Percentiles rank a stretch among this genome's conserved stretches.
These are phyloP conservation scores for Rhagoletis zephyria DNA, from an alignment of 1,140 invertebrate genomes.

Conservation along the genomic window DNA sequence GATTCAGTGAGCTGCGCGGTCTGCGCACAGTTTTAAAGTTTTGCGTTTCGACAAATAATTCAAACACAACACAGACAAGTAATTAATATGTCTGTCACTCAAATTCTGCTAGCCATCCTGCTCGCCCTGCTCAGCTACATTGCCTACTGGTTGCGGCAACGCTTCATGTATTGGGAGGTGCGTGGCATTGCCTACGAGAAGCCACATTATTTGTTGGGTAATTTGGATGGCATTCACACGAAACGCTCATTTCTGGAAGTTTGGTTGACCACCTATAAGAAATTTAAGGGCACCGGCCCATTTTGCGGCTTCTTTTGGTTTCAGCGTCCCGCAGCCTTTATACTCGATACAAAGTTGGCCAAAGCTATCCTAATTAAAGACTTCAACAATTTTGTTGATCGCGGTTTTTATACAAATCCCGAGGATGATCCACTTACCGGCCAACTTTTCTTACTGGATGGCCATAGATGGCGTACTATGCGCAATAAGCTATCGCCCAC, in stretches of 20 bases:
- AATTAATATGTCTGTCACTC: constrained; percentile 21
- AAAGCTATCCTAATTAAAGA: constrained; percentile 76
- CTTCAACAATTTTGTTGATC: constrained; percentile 76
- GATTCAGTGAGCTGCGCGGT: background rate
- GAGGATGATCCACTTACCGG: constrained; percentile 75
- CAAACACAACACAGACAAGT: background rate
- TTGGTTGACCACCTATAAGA: constrained; percentile 61
- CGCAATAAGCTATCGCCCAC: constrained; percentile 77
- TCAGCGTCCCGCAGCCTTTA: constrained; percentile 62
- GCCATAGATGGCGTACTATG: constrained; percentile 77
- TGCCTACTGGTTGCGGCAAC: background rate
- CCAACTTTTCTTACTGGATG: constrained; percentile 75
- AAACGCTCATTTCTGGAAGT: constrained; percentile 64
- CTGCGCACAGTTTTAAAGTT: background rate
- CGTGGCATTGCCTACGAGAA: constrained; percentile 66
- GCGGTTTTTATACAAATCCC: constrained; percentile 73
- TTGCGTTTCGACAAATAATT: too few relatives aligned
- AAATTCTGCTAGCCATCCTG: constrained; percentile 56
- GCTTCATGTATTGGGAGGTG: constrained; percentile 73
- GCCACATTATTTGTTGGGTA: constrained; percentile 64
- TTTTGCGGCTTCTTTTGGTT: constrained; percentile 66
- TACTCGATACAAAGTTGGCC: constrained; percentile 71
- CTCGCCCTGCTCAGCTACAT: constrained; percentile 37
- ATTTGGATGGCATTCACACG: constrained; percentile 60
- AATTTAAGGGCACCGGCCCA: constrained; percentile 61